These are phyloP conservation scores for Leptopterna dolabrata DNA, from an alignment of 2,888 invertebrate species.

Conservation along the genomic window DNA sequence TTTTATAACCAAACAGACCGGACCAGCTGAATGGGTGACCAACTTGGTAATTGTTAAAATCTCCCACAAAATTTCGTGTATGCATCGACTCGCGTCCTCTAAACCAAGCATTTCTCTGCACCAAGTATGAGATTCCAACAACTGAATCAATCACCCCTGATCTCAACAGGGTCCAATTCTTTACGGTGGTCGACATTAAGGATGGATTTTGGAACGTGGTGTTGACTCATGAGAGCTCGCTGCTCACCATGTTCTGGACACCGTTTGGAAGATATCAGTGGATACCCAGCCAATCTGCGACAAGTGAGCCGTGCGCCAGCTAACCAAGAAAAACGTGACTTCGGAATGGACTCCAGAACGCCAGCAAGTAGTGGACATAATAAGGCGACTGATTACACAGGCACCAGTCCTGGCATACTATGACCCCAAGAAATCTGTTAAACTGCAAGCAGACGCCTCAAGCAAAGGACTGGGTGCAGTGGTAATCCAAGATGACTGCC, in stretches of 20 bases:
- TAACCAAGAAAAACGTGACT: conserved; percentile 60
- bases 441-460: conserved; percentile 62
- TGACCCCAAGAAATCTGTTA: conserved; percentile 62
- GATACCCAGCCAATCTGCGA: conserved; percentile 56
- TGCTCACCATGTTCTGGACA: conserved; percentile 61
- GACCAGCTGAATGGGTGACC: conserved; percentile 93
- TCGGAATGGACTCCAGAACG: too few species aligned
- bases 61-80: conserved; percentile 18
- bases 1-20: conserved; percentile 89
- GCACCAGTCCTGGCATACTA: conserved; percentile 63
- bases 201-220: conserved; percentile 62
- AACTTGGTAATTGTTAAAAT: too few species aligned
- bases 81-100: conserved; percentile 9
- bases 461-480: conserved; percentile 15
- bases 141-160: conserved; percentile 33
- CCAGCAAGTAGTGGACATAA: too few species aligned
- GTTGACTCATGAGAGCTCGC: conserved; percentile 58
- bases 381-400: too few species aligned
- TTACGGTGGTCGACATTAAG: conserved; percentile 63
- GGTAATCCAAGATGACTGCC: background rate
- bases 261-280: conserved; percentile 62
- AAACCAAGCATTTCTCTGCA: conserved; percentile 12
- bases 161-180: conserved; percentile 53
- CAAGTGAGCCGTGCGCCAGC: conserved; percentile 57
- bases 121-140: conserved; percentile 2